Percentiles rank a stretch among this genome's conserved stretches.
These are phyloP conservation scores for Brienomyrus brachyistius DNA, from an alignment of 2,113 vertebrate genomes.

Conservation along the genomic window DNA sequence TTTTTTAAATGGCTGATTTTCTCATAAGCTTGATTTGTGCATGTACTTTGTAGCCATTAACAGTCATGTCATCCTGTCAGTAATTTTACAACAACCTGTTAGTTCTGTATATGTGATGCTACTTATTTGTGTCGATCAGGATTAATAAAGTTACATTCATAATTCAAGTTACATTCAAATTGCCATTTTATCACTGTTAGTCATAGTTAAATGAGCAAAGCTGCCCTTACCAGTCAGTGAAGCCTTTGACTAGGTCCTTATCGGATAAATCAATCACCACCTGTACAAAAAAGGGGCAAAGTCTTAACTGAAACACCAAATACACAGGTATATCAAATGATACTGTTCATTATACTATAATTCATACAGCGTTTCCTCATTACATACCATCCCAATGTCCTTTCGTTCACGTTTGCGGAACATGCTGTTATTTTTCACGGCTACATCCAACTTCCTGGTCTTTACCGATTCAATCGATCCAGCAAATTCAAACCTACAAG, in stretches of 20 bases:
- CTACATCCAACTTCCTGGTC: conserved; percentile 74
- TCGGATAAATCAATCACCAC: conserved; percentile 75
- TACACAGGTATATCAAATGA: not conserved
- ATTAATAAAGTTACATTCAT: not conserved
- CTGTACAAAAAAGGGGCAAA: conserved; percentile 47
- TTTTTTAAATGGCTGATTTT: not conserved
- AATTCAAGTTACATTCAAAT: not conserved
- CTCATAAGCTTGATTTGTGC: not conserved
- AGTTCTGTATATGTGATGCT: not conserved
- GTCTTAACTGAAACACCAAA: not conserved
- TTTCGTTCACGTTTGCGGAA: conserved; percentile 77
- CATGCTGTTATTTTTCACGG: conserved; percentile 82
- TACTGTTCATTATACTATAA: not conserved
- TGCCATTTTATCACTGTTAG: not conserved
- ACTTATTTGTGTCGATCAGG: not conserved
- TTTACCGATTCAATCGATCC: conserved; percentile 70
- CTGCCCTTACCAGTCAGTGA: conserved; percentile 70
- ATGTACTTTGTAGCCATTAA: not conserved
- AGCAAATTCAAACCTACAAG: conserved; percentile 79
- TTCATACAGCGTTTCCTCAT: not conserved
- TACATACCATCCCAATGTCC: conserved; percentile 79
- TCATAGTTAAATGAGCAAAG: not conserved
- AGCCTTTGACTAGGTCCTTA: conserved; percentile 71
- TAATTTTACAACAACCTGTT: not conserved
- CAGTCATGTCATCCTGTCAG: not conserved